Evolutionary conservation across 2,888 invertebrate genomes (phyloP).

Genomic region (Dromius quadrimaculatus): DNA sequence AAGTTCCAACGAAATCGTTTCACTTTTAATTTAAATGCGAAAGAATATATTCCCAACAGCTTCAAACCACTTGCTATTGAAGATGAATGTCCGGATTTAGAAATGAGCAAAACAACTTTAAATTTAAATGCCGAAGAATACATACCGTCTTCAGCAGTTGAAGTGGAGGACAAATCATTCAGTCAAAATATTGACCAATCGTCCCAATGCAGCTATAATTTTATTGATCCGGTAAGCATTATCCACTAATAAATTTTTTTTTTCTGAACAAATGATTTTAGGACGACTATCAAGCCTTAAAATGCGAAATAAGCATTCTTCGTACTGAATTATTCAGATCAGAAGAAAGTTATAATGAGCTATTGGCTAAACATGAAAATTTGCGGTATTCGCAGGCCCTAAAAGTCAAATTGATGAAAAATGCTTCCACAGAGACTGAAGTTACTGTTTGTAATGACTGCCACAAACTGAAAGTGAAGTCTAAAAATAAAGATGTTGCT

Average conservation of each 20-base stretch:
- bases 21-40: slow-evolving; percentile 22
- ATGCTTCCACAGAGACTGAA: slow-evolving; percentile 6
- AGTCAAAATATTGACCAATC: background rate
- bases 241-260: background rate
- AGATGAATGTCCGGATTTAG: too few relatives aligned
- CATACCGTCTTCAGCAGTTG: background rate
- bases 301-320: slow-evolving; percentile 7
- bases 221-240: background rate
- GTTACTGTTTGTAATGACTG: background rate
- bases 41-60: slow-evolving; percentile 15
- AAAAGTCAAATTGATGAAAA: background rate
- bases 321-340: slow-evolving; percentile 8
- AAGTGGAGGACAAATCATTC: background rate
- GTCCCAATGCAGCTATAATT: background rate
- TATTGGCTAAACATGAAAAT: background rate
- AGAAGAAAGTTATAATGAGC: slow-evolving; percentile 24
- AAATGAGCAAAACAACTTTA: background rate
- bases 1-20: background rate
- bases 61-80: background rate
- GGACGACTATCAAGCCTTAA: background rate
- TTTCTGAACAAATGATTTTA: slow-evolving; percentile 9
- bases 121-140: background rate
- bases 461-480: background rate
- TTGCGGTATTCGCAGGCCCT: background rate
- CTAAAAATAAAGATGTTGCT: background rate